Evolutionary conservation across 2,113 vertebrate genomes (phyloP).

Genomic region (Carassius auratus): DNA sequence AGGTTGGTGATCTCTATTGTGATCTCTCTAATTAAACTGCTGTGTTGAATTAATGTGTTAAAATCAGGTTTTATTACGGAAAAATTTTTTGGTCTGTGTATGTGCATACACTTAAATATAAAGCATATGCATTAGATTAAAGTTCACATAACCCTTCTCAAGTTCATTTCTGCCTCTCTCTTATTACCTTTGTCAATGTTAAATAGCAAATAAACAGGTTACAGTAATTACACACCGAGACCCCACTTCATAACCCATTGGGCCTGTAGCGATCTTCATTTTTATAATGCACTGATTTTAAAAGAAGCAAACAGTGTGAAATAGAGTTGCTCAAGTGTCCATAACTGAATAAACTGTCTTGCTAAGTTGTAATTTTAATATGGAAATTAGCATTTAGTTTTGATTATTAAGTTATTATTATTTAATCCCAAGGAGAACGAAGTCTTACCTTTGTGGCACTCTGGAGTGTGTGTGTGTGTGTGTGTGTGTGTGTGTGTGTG

Average conservation of each 20-base stretch:
- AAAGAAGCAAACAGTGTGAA: not conserved
- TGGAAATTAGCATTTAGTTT: constrained; percentile 18
- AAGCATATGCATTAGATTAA: not conserved
- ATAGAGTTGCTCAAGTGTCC: constrained; percentile 4
- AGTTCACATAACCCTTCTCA: not conserved
- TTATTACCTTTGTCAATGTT: not conserved
- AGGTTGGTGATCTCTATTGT: constrained; percentile 67
- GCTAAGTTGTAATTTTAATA: not conserved
- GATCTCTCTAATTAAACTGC: not conserved
- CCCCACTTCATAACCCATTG: not conserved
- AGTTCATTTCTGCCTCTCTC: not conserved
- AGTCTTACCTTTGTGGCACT: constrained; percentile 17
- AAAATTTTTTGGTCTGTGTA: not conserved
- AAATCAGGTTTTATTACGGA: not conserved
- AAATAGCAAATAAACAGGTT: not conserved
- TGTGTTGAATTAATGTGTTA: not conserved
- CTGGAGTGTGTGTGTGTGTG: not conserved
- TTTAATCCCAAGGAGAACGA: not conserved
- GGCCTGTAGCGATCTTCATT: not conserved
- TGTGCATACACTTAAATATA: not conserved
- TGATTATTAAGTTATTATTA: constrained; percentile 6
- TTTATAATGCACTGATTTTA: constrained; percentile 10
- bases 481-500: no score
- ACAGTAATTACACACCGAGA: not conserved
- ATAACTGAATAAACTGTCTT: constrained; percentile 23